Evolutionary conservation across 2,113 vertebrate species (phyloP), one percentile per base, ranked within the genome.

Genomic region (Misgurnus mizolepis): DNA sequence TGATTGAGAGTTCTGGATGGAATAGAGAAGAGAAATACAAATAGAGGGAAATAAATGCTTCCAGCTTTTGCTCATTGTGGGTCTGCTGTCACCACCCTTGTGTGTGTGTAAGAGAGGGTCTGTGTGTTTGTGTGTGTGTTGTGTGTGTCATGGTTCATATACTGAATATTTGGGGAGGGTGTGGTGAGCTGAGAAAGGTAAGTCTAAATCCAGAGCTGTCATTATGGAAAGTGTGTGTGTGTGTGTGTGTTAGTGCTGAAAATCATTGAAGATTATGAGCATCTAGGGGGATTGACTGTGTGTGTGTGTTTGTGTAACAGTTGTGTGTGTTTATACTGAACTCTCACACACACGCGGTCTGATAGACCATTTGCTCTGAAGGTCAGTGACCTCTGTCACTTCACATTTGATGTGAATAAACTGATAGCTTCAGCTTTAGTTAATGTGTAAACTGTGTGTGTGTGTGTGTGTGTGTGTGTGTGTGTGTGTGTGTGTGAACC

Each of bases 141-240:
- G 78, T 18, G 61, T 47, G 66, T 78, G 49, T 55, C 34, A 2
- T 34, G 41, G 22, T 49, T 39, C 39, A 34, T 67, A 65, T 65
- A 67, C 34, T 76, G 73, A 53, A 80, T 80, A 58, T 84, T 40
- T 77, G 18, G 43, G 67, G 47, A 77, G 78, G 78, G 78, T 80
- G 66, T 80, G 78, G 73, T 84, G 71, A 77, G 56, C 50, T 70
- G 50, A 65, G 67, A 83, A 83, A 70, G 39, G 62, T 69, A 79
- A 83, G 76, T 79, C 69, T 73, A 74, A 56, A 74, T 79, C 72
- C 69, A 75, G 71, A 45, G 41, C 18, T 15, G 17, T 67, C 41
- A 67, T 80, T 74, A 77, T 53, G 41, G 22, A 39, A 43, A 47
- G n/a, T 14, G 18, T 65, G 45, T 65, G 62, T 65, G 62, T 65